phyloP scores from a whole-genome alignment of 1,140 invertebrate genomes.

The Telenomus remus region DNA sequence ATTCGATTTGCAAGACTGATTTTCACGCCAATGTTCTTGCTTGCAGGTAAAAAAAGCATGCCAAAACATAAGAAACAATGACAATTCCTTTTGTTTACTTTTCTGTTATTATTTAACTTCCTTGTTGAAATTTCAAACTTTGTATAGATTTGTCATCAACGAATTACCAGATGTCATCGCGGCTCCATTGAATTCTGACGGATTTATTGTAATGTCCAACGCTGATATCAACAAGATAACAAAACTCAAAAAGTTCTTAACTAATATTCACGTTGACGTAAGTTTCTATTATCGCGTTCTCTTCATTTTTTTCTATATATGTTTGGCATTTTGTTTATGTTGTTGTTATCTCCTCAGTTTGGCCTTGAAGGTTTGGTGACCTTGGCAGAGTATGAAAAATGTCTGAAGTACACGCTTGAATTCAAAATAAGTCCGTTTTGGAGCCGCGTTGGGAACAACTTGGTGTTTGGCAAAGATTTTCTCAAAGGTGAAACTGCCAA shows the following conservation, averaged over 20 bases:
- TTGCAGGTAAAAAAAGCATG: slow-evolving; percentile 22
- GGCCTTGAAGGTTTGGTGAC: background rate
- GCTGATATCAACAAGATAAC: too few species aligned
- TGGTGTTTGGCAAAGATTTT: slow-evolving; percentile 53
- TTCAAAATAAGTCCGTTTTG: slow-evolving; percentile 53
- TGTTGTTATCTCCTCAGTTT: slow-evolving; percentile 12
- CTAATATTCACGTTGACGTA: too few species aligned
- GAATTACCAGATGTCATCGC: too few species aligned
- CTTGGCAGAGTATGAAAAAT: slow-evolving; percentile 20
- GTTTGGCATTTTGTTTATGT: too few species aligned
- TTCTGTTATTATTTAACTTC: background rate
- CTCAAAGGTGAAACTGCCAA: slow-evolving; percentile 14
- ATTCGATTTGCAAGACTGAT: slow-evolving; percentile 32
- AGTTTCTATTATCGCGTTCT: too few species aligned
- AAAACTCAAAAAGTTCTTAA: too few species aligned
- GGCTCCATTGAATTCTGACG: too few species aligned
- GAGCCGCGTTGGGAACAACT: slow-evolving; percentile 53
- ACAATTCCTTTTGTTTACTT: too few species aligned
- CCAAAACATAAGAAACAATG: too few species aligned
- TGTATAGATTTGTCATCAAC: too few species aligned
- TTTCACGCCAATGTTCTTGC: slow-evolving; percentile 31
- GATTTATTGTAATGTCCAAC: too few species aligned
- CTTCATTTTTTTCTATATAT: slow-evolving; percentile 2
- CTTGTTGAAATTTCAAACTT: too few species aligned
- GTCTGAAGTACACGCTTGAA: slow-evolving; percentile 55